Conservation (phyloP, 2,113 vertebrate genomes). For the Globicephala melas region DNA sequence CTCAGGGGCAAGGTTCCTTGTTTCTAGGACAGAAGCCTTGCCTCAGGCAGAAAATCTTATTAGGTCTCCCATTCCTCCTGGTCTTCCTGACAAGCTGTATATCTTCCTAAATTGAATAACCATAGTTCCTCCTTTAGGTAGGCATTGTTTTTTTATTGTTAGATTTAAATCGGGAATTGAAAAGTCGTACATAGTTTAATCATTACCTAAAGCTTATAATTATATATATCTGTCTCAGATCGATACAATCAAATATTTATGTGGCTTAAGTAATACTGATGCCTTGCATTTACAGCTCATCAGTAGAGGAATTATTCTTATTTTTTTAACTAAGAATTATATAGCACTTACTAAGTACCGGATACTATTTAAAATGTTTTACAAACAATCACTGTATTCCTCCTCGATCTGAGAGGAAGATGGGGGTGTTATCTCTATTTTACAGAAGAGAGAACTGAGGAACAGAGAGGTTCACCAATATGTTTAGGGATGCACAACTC, state of each 20-base stretch:
- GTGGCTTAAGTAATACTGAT: not conserved
- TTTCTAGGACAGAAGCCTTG: not conserved
- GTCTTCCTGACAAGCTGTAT: not conserved
- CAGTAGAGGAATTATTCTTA: not conserved
- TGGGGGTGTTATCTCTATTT: not conserved
- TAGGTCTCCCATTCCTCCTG: not conserved
- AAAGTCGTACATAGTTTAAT: not conserved
- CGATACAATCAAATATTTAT: not conserved
- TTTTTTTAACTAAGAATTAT: not conserved
- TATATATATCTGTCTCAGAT: not conserved
- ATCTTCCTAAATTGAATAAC: not conserved
- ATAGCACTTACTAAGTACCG: not conserved
- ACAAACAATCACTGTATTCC: not conserved
- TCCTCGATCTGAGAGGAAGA: not conserved
- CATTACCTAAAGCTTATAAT: not conserved
- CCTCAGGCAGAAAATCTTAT: not conserved
- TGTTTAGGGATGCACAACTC: rapidly evolving
- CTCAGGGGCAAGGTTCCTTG: not conserved
- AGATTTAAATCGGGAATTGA: not conserved
- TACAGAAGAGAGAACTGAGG: not conserved
- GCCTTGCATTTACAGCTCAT: not conserved
- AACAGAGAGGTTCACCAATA: rapidly evolving
- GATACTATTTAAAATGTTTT: not conserved
- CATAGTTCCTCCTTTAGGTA: not conserved
- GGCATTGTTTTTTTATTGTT: not conserved